A percentile compares a stretch with the other conserved stretches of the same genome.
Evolutionary conservation across 2,797 vertebrate species (phyloP).

Genomic region (Enteromius treurensis): DNA sequence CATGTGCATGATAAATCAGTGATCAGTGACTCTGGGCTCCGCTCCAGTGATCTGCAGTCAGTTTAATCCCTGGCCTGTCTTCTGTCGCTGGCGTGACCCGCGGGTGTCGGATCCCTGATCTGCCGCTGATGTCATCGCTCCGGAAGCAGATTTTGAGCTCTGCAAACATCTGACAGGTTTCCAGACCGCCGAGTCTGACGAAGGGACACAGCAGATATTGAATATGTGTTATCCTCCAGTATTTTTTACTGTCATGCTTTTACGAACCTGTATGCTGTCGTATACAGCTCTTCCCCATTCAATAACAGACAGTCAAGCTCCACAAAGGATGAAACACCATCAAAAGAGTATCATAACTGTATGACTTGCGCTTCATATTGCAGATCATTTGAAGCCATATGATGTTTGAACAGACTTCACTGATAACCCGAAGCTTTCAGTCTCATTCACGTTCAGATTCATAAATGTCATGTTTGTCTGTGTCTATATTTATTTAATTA

Average conservation of each 20-base stretch:
- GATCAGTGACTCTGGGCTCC: conserved; percentile 69
- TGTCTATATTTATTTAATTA: no score
- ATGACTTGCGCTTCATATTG: not conserved
- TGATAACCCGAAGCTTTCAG: no score
- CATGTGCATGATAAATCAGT: not conserved
- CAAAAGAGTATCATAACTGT: not conserved
- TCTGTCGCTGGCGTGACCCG: conserved; percentile 57
- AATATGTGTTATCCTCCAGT: not conserved
- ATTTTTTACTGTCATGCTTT: not conserved
- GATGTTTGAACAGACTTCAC: no score
- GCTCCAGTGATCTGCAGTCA: conserved; percentile 77
- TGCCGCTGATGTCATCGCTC: conserved; percentile 58
- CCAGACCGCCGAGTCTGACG: not conserved
- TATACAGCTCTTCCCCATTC: no score
- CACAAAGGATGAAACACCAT: no score
- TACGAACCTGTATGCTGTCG: no score
- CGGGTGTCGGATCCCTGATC: conserved; percentile 51
- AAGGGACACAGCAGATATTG: not conserved
- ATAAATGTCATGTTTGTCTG: not conserved
- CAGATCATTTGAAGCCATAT: no score
- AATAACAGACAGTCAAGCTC: no score
- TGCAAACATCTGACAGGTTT: not conserved
- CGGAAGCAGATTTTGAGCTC: not conserved
- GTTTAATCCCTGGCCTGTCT: conserved; percentile 62
- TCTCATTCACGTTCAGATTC: no score